phyloP scores from a whole-genome alignment of 2,888 invertebrate genomes.

The Leptodirus hochenwartii region DNA sequence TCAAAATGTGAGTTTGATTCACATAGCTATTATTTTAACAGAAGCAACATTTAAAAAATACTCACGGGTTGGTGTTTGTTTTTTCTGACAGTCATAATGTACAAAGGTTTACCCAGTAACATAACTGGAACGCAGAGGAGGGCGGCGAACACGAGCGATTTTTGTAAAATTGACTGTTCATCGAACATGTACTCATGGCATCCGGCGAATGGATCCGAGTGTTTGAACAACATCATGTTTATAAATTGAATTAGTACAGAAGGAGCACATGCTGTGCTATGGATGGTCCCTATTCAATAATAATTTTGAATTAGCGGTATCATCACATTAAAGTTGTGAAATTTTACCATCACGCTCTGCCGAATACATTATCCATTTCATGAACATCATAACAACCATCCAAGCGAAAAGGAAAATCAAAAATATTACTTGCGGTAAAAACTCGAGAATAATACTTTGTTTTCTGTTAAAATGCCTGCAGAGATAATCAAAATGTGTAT shows the following conservation, averaged over 20 bases:
- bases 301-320: too few relatives aligned
- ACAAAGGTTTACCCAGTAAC: constrained; percentile 61
- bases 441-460: constrained; percentile 58
- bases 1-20: too few relatives aligned
- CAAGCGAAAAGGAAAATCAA: constrained; percentile 75
- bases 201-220: constrained; percentile 18
- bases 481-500: constrained; percentile 12
- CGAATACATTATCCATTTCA: constrained; percentile 69
- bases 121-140: constrained; percentile 57
- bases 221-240: constrained; percentile 52
- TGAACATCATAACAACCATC: constrained; percentile 80
- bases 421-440: constrained; percentile 84
- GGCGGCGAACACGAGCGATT: constrained; percentile 40
- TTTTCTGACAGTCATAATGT: constrained; percentile 27
- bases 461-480: constrained; percentile 48
- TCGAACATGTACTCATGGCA: constrained; percentile 41
- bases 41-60: constrained; percentile 6
- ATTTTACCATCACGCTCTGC: constrained; percentile 27
- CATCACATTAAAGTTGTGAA: background rate
- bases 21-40: too few relatives aligned
- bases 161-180: constrained; percentile 41
- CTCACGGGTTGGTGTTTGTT: constrained; percentile 13
- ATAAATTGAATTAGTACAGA: constrained; percentile 60
- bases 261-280: constrained; percentile 43
- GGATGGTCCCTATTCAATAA: constrained; percentile 12